Evolutionary conservation across 2,113 vertebrate species (phyloP).

Genomic region (Carassius gibelio): DNA sequence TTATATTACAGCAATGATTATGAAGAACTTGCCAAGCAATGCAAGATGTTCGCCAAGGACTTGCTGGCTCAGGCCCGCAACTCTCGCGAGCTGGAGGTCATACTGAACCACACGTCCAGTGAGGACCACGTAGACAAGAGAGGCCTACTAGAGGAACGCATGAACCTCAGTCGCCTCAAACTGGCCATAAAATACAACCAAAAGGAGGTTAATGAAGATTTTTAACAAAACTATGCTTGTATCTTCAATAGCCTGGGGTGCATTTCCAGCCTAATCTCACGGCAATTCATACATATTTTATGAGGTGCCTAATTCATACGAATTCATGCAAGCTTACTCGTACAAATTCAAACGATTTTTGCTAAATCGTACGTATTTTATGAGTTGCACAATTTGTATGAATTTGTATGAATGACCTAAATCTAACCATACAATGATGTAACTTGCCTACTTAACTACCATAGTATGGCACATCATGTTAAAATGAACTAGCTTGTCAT

Average conservation of each 20-base stretch:
- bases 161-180: slow-evolving; percentile 97
- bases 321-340: too few species aligned
- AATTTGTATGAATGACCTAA: too few species aligned
- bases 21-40: slow-evolving; percentile 94
- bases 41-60: slow-evolving; percentile 99
- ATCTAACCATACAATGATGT: not conserved
- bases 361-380: too few species aligned
- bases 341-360: too few species aligned
- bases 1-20: slow-evolving; percentile 88
- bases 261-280: not conserved
- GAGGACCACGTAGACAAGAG: slow-evolving; percentile 92
- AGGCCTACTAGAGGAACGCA: slow-evolving; percentile 93
- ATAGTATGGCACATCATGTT: not conserved
- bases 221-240: not conserved
- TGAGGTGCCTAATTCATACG: too few species aligned
- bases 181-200: slow-evolving; percentile 99
- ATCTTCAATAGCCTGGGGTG: not conserved
- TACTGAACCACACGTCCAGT: slow-evolving; percentile 93
- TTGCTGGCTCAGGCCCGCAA: slow-evolving; percentile 97
- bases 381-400: too few species aligned
- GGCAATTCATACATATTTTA: too few species aligned
- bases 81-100: slow-evolving; percentile 96
- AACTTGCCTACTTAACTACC: not conserved
- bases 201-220: slow-evolving; percentile 84
- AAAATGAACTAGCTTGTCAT: not conserved